Base-by-base conservation (phyloP, 2,888 invertebrate genomes). In the Leptinotarsa haldemani region DNA sequence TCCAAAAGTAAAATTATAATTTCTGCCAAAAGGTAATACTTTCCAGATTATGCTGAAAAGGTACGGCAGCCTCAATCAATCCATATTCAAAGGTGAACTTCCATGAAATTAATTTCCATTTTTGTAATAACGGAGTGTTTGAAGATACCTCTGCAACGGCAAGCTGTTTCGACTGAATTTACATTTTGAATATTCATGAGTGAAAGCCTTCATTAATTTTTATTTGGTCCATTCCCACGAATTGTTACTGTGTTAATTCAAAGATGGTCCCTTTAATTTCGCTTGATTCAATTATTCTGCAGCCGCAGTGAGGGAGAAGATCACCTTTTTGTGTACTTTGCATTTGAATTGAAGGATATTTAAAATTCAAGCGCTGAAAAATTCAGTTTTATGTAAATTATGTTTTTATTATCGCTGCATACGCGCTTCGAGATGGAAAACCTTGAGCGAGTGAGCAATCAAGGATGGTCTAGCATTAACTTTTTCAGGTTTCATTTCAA, bases 131-230 rank as follows among this genome's bases (percentile, higher is more conserved):
- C 20, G 5, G 5, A 40, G n/a, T 25, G 40, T 61, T 61, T 61
- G 25, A 61, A 30, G 16, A 25, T 61, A 61, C 61, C 61, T 61
- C 30, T n/a, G 30, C 25, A 22, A 20, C 3, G 2, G 25, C 61
- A 61, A 61, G 61, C 61, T 61, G 61, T 61, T 61, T 61, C 61
- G 61, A 40, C 30, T 61, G 65, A 68, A 80, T 80, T 80, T 80
- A 76, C 79, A 78, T 80, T 74, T 69, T 80, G 80, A 77, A 80
- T 80, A 80, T 80, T 80, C 77, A 80, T 80, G 77, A 77, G 75
- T 65, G 52, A 71, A 69, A 75, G 70, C 79, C 77, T 77, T 78
- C 76, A 77, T 80, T 77, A 78, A 79, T 78, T 80, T 79, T 79
- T 77, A 77, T 79, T 78, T 76, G 75, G 77, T 77, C 75, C 74